Conservation (phyloP, 2,888 invertebrate genomes). For the Ormyrus rosae region DNA sequence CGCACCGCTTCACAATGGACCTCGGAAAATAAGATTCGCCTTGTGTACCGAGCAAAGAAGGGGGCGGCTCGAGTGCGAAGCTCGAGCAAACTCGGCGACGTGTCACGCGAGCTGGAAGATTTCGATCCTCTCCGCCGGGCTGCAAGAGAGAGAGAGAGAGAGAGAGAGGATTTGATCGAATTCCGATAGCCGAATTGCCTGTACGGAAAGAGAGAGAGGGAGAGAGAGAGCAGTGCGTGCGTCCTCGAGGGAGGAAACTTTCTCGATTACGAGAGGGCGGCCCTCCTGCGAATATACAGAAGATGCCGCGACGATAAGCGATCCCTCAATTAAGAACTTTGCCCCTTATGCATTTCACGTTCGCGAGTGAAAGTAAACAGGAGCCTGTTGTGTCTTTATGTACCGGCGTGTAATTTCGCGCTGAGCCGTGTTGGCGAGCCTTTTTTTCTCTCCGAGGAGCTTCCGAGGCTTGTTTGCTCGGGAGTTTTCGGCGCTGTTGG, state of each 20-base stretch:
- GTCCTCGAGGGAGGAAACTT: slow-evolving; percentile 55
- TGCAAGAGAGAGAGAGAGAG: slow-evolving; percentile 11
- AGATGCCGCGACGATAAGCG: slow-evolving; percentile 51
- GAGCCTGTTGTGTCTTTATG: neutral
- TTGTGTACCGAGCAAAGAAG: neutral
- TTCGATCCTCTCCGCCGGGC: slow-evolving; percentile 67
- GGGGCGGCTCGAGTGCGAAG: neutral
- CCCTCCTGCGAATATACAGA: slow-evolving; percentile 13
- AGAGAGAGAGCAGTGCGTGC: too few relatives aligned
- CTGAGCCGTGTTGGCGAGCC: neutral
- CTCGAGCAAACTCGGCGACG: slow-evolving; percentile 64
- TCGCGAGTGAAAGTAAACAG: slow-evolving; percentile 38
- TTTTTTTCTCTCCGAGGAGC: neutral
- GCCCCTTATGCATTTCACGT: slow-evolving; percentile 46
- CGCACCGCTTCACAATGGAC: slow-evolving; percentile 7
- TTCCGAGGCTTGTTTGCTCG: neutral
- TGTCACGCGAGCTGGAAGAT: slow-evolving; percentile 75
- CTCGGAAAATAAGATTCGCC: neutral
- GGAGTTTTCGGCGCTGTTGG: neutral
- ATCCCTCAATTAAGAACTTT: slow-evolving; percentile 57
- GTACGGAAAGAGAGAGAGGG: slow-evolving; percentile 31
- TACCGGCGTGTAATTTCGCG: neutral
- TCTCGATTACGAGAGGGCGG: slow-evolving; percentile 58
- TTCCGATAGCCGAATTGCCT: slow-evolving; percentile 63
- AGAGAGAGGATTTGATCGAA: slow-evolving; percentile 71